Conservation (phyloP, 92 coral and sea anemone genomes). For the Nematostella vectensis region DNA sequence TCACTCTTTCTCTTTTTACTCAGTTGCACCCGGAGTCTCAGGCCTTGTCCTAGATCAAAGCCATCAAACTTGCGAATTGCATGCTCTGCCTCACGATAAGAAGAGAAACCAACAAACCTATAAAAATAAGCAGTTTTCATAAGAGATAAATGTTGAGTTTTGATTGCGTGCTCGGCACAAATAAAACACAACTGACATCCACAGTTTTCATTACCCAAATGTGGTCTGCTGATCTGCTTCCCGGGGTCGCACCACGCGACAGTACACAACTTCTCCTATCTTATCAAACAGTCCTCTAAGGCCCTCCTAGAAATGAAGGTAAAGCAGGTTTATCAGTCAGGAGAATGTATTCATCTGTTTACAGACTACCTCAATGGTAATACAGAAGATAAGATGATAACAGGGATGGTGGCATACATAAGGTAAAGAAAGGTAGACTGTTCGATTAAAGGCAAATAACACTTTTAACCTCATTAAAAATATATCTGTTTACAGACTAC, state of each 20-base stretch:
- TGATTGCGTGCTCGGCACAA: too few species aligned
- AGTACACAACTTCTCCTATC: slow-evolving; percentile 49
- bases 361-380: too few species aligned
- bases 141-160: not conserved
- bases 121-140: not conserved
- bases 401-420: too few species aligned
- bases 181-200: not conserved
- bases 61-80: slow-evolving; percentile 73
- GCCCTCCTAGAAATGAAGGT: slow-evolving; percentile 61
- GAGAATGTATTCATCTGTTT: too few species aligned
- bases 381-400: too few species aligned
- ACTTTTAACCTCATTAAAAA: too few species aligned
- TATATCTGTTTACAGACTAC: too few species aligned
- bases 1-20: not conserved
- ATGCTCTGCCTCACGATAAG: slow-evolving; percentile 58
- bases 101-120: slow-evolving; percentile 58
- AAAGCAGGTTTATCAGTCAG: too few species aligned
- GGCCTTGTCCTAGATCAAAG: slow-evolving; percentile 43
- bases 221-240: slow-evolving; percentile 34
- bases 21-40: slow-evolving; percentile 48
- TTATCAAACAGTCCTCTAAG: slow-evolving; percentile 49
- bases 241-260: slow-evolving; percentile 38
- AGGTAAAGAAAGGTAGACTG: too few species aligned
- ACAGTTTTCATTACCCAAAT: slow-evolving; percentile 30
- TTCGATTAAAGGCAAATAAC: too few species aligned